Percentiles rank a stretch among this genome's conserved stretches.
phyloP scores from a whole-genome alignment of 2,113 vertebrate species.

The Rhineura floridana region DNA sequence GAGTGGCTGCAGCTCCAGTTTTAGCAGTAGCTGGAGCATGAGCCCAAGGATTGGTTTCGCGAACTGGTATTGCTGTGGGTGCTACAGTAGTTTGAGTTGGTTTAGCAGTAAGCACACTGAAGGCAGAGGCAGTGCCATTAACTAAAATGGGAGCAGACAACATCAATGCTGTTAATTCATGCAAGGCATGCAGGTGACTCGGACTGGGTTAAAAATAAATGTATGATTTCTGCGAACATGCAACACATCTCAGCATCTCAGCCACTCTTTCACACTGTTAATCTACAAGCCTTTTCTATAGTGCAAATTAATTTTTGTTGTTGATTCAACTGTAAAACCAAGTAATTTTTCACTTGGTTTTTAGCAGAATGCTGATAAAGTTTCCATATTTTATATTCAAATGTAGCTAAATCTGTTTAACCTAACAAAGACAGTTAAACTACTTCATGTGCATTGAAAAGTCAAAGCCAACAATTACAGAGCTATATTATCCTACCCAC shows the following conservation, averaged over 20 bases:
- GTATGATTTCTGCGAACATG: conserved; percentile 55
- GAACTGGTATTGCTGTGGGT: conserved; percentile 88
- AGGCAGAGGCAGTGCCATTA: conserved; percentile 89
- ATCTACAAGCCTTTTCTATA: not conserved
- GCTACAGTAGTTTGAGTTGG: conserved; percentile 81
- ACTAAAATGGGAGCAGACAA: conserved; percentile 90
- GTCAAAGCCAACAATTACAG: not conserved
- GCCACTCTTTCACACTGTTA: not conserved
- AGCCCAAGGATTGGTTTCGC: conserved; percentile 98
- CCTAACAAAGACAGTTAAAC: not conserved
- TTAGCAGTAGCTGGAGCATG: conserved; percentile 74
- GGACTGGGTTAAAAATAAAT: conserved; percentile 56
- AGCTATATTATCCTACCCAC: not conserved
- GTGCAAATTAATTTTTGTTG: not conserved
- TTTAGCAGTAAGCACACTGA: conserved; percentile 84
- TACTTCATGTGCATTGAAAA: not conserved
- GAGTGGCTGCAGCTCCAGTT: conserved; percentile 75
- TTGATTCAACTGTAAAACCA: not conserved
- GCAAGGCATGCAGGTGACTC: conserved; percentile 68
- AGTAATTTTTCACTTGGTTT: not conserved
- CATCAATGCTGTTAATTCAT: conserved; percentile 79
- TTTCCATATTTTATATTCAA: not conserved
- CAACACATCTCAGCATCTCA: conserved; percentile 36
- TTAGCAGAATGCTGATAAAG: not conserved
- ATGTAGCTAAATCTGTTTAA: not conserved